Evolutionary conservation across 2,113 vertebrate species (phyloP), one percentile per base, ranked within the genome.

Genomic region (Crotalus viridis): DNA sequence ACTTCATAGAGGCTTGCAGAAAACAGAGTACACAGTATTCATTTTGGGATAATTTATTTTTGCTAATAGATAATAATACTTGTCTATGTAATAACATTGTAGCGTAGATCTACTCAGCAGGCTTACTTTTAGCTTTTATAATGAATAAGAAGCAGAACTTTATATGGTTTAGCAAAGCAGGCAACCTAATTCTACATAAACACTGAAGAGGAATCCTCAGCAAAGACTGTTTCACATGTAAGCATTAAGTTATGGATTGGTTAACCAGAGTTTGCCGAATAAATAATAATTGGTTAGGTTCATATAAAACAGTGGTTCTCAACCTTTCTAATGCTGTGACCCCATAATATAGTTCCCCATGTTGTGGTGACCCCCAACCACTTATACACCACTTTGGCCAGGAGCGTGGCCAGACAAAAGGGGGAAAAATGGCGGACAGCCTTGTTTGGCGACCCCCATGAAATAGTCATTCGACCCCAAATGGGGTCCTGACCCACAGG

Each of bases 71-170:
- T 48, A 57, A n/a, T 1, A 93, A 87, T 90, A 43, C 46, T 52
- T 54, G 46, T 88, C 91, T 87, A 61, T n/a, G 64, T 64, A 21
- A 48, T 0, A n/a, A 92, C 90, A 88, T 46, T 59, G 81, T 85
- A 91, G 93, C 0, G 57, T 48, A 92, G 74, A 51, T 43, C 61
- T 26, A 26, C 48, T 92, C 54, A 22, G 74, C 48, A 2, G 1
- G 57, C 48, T 43, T n/a, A 15, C 26, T 3, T 85, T 15, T 10
- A 28, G 6, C 46, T 17, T 74, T 56, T 86, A 85, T 59, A 86
- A 69, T 90, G 89, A 88, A 3, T 56, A 33, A 81, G 87, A 89
- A 93, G 43, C 28, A 33, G 61, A 91, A 81, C 12, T 91, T 91
- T 89, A 93, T 81, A 43, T 21, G 81, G 54, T 46, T 85, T 51